Evolutionary conservation across 2,113 vertebrate species (phyloP).

Genomic region (Pterocles burchelli): DNA sequence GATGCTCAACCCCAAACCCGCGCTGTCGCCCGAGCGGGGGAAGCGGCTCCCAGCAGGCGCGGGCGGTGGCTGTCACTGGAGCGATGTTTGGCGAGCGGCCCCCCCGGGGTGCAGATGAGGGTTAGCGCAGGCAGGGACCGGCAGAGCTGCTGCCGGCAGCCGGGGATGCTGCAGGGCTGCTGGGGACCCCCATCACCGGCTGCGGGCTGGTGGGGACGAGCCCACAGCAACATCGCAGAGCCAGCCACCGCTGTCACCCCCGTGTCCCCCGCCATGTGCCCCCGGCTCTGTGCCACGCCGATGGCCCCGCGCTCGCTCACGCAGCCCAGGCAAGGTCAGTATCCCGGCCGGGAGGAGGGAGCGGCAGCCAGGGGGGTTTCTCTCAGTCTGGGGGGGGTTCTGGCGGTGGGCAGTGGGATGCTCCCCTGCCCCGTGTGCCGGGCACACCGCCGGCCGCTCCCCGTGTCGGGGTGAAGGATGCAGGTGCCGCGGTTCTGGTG

Average conservation of each 20-base stretch:
- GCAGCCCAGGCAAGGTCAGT: background rate
- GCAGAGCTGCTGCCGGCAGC: background rate
- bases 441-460: background rate
- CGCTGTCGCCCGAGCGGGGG: background rate
- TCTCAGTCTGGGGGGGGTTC: background rate
- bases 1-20: background rate
- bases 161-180: background rate
- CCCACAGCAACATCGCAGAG: background rate
- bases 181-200: background rate
- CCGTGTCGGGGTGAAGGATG: background rate
- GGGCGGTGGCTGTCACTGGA: background rate
- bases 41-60: background rate
- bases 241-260: background rate
- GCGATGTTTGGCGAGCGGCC: too few relatives aligned
- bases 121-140: background rate
- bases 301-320: background rate
- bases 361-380: background rate
- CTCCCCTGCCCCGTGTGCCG: background rate
- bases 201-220: accelerated
- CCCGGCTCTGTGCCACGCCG: background rate
- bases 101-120: background rate
- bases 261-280: background rate
- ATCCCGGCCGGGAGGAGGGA: background rate
- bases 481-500: background rate
- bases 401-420: background rate